Evolutionary conservation across 2,113 vertebrate species (phyloP).

Genomic region (Atlantisia rogersi): DNA sequence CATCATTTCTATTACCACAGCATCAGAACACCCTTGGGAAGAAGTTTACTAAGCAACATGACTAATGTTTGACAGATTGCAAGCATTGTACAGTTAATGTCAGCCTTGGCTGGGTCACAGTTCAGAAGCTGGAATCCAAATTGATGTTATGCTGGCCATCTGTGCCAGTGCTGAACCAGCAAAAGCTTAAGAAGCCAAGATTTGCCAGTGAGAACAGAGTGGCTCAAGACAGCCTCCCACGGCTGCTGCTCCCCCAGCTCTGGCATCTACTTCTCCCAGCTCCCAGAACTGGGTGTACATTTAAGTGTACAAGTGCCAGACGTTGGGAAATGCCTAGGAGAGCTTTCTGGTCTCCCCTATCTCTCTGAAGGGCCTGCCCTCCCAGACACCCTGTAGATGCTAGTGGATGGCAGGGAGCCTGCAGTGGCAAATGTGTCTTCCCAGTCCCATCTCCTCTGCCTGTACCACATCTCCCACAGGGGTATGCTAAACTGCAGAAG

Average conservation of each 20-base stretch:
- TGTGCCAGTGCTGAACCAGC: neutral
- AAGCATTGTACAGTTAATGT: neutral
- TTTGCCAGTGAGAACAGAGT: neutral
- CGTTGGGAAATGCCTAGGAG: neutral
- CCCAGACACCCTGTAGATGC: neutral
- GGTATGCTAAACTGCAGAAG: neutral
- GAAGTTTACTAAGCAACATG: neutral
- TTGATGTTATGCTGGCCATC: neutral
- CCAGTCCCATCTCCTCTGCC: neutral
- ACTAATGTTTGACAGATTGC: conserved; percentile 17
- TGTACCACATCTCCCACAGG: fast-evolving
- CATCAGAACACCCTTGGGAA: neutral
- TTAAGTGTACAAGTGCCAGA: neutral
- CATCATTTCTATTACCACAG: neutral
- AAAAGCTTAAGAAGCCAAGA: neutral
- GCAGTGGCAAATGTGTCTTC: neutral
- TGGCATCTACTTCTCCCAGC: neutral
- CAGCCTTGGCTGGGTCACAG: neutral
- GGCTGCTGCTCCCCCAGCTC: neutral
- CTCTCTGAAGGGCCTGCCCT: neutral
- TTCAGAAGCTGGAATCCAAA: conserved; percentile 9
- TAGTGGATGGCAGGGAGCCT: neutral
- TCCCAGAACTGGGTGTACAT: neutral
- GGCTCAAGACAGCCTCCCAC: neutral
- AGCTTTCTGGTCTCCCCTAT: neutral